A percentile compares a stretch with the other conserved stretches of the same genome.
Evolutionary conservation across 2,113 vertebrate species (phyloP).

Genomic region (Odontesthes bonariensis): DNA sequence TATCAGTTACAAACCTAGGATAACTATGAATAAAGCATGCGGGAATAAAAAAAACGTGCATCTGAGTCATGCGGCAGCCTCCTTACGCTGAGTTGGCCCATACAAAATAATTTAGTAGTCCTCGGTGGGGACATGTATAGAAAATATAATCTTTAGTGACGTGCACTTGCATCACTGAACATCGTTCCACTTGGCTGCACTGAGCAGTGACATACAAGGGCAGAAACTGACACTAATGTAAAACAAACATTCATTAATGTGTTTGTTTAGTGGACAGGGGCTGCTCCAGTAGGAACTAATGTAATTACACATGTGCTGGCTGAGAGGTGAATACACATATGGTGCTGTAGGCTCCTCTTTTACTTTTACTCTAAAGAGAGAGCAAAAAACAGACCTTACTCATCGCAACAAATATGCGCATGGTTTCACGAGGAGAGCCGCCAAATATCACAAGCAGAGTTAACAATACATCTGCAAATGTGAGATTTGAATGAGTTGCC

Average conservation of each 20-base stretch:
- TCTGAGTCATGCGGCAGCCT: constrained; percentile 9
- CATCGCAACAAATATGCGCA: constrained; percentile 5
- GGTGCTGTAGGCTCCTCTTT: neutral
- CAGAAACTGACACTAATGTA: constrained; percentile 81
- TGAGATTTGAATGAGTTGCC: neutral
- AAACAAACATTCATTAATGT: constrained; percentile 77
- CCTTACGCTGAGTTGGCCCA: neutral
- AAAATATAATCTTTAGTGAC: constrained; percentile 28
- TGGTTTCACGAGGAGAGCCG: neutral
- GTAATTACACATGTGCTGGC: constrained; percentile 33
- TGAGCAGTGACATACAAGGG: constrained; percentile 48
- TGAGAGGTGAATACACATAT: neutral
- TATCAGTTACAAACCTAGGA: constrained; percentile 76
- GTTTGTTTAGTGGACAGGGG: constrained; percentile 66
- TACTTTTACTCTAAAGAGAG: neutral
- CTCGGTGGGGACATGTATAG: constrained; percentile 6
- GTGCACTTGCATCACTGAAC: constrained; percentile 19
- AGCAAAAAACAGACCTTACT: neutral
- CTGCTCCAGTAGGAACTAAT: constrained; percentile 47
- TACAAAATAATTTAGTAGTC: constrained; percentile 20
- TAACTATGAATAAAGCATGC: constrained; percentile 70
- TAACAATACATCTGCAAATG: neutral
- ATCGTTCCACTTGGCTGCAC: constrained; percentile 63
- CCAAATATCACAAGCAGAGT: constrained; percentile 12
- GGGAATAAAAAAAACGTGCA: constrained; percentile 33